A percentile compares a stretch with the other conserved stretches of the same genome.
Evolutionary conservation across 2,797 vertebrate species (phyloP).

Genomic region (Channallabes apus): DNA sequence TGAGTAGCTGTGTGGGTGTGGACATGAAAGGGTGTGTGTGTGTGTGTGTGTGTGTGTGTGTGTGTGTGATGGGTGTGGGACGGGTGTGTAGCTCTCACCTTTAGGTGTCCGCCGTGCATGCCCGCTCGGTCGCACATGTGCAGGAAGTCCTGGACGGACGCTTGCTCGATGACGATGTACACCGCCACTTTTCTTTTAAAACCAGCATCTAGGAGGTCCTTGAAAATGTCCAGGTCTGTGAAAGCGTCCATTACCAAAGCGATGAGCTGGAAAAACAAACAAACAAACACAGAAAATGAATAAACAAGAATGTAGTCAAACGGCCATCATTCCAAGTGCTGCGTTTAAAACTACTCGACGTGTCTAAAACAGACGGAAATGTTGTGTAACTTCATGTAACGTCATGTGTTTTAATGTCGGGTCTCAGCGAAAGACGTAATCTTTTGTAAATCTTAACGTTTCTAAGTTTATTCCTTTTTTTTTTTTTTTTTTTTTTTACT

Average conservation of each 20-base stretch:
- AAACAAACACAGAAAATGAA: too few species aligned
- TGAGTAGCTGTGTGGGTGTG: neutral
- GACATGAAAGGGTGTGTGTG: neutral
- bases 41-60: neutral
- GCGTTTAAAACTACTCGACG: too few species aligned
- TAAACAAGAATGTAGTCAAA: too few species aligned
- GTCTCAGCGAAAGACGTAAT: too few species aligned
- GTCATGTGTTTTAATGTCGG: too few species aligned
- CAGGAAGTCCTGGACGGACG: slow-evolving; percentile 85
- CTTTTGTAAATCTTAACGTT: too few species aligned
- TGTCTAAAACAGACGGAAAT: too few species aligned
- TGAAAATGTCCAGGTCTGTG: slow-evolving; percentile 96
- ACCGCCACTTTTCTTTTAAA: slow-evolving; percentile 89
- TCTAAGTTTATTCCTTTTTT: too few species aligned
- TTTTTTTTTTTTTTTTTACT: too few species aligned
- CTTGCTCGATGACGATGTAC: slow-evolving; percentile 90
- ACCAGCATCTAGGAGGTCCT: slow-evolving; percentile 86
- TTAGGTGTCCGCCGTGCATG: slow-evolving; percentile 92
- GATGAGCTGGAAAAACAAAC: slow-evolving; percentile 77
- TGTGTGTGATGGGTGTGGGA: too few species aligned
- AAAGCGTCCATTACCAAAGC: slow-evolving; percentile 97
- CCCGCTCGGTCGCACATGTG: slow-evolving; percentile 91
- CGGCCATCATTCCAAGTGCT: too few species aligned
- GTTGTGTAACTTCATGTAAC: too few species aligned
- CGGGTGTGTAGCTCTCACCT: slow-evolving; percentile 71